Conservation (phyloP, 2,888 invertebrate genomes). For the Cephus spinipes region DNA sequence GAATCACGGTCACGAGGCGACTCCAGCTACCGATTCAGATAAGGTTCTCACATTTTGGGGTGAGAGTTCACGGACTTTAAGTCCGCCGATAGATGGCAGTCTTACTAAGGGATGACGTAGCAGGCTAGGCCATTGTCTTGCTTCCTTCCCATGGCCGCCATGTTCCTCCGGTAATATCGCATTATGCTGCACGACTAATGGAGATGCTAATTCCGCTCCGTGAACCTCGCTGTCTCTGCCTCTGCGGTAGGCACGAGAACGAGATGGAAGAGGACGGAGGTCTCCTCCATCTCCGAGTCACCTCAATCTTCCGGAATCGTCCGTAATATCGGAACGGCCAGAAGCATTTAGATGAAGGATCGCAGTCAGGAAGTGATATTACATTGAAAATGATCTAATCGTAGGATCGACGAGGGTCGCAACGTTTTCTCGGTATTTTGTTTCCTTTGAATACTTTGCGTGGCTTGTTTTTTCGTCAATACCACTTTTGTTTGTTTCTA, state of each 20-base stretch:
- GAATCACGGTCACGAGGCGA: too few relatives aligned
- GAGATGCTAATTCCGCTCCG: slow-evolving; percentile 60
- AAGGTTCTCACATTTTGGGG: background rate
- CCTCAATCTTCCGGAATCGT: slow-evolving; percentile 54
- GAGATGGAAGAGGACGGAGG: slow-evolving; percentile 24
- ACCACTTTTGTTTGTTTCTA: background rate
- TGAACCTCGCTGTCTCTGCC: background rate
- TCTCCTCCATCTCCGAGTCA: slow-evolving; percentile 46
- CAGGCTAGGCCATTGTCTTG: slow-evolving; percentile 43
- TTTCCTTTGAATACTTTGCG: background rate
- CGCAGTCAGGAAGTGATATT: background rate
- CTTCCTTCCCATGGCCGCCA: slow-evolving; percentile 33
- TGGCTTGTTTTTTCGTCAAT: background rate
- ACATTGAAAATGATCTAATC: background rate
- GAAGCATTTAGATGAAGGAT: slow-evolving; percentile 54
- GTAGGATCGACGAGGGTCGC: background rate
- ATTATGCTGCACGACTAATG: slow-evolving; percentile 59
- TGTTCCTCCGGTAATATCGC: slow-evolving; percentile 53
- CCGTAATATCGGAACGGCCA: slow-evolving; percentile 59
- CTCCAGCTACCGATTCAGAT: too few relatives aligned
- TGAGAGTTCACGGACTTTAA: slow-evolving; percentile 13
- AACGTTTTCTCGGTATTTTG: background rate
- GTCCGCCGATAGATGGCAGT: slow-evolving; percentile 27
- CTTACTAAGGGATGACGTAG: slow-evolving; percentile 16
- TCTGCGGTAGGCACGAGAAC: background rate